phyloP scores from a whole-genome alignment of 2,797 vertebrate genomes.

The Brachymystax lenok region DNA sequence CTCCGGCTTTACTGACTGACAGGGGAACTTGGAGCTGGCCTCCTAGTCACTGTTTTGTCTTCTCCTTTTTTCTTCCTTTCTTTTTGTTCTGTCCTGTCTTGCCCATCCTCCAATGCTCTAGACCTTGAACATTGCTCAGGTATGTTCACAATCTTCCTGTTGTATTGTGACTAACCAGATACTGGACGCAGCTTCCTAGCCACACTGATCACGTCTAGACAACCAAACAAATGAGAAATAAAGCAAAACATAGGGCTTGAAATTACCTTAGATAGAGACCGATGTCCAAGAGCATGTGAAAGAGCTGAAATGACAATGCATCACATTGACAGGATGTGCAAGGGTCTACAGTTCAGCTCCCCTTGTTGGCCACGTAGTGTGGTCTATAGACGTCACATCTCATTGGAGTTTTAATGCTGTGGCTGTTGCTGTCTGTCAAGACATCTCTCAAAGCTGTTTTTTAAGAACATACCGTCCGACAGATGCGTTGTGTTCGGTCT shows the following conservation, averaged over 20 bases:
- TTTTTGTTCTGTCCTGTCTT: conserved; percentile 72
- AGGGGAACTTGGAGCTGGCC: conserved; percentile 88
- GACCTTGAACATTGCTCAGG: conserved; percentile 99
- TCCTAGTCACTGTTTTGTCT: conserved; percentile 98
- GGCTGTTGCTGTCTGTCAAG: not conserved
- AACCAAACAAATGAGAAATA: conserved; percentile 1
- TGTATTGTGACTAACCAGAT: conserved; percentile 97
- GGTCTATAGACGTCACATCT: not conserved
- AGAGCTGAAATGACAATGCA: not conserved
- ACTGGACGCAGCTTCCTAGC: conserved; percentile 25
- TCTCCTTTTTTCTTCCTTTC: conserved; percentile 89
- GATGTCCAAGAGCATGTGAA: not conserved
- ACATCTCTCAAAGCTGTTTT: not conserved
- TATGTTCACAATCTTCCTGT: conserved; percentile 99
- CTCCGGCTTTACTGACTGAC: conserved; percentile 64
- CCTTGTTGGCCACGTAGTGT: not conserved
- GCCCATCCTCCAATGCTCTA: conserved; percentile 81
- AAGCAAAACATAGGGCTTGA: conserved; percentile 84
- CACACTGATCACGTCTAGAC: conserved; percentile 26
- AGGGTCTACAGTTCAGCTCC: not conserved
- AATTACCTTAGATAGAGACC: conserved; percentile 74
- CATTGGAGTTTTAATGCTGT: not conserved
- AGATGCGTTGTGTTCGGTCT: not conserved
- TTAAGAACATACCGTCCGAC: not conserved
- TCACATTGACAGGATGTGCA: not conserved